phyloP scores from a whole-genome alignment of 2,888 invertebrate genomes.

The Mesorhabditis belari region DNA sequence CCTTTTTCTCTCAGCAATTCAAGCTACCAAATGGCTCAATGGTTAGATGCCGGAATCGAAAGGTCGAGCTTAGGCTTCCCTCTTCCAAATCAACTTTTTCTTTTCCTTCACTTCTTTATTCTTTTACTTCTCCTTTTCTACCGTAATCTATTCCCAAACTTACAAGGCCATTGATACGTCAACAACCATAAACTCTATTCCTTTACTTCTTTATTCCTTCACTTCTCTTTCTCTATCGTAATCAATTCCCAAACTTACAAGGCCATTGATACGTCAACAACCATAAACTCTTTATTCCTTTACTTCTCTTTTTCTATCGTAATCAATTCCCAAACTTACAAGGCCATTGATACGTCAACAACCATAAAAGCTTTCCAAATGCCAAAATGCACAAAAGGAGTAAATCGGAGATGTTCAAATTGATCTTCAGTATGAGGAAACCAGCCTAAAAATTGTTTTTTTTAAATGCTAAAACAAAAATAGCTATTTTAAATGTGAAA shows the following conservation, averaged over 20 bases:
- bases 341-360: not conserved
- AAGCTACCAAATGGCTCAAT: no score
- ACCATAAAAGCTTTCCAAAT: constrained; percentile 45
- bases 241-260: no score
- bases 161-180: constrained; percentile 42
- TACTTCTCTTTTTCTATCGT: not conserved
- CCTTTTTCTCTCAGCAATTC: no score
- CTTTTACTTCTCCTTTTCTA: not conserved
- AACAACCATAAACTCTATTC: no score
- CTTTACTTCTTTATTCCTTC: no score
- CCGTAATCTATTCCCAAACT: not conserved
- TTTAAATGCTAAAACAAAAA: not conserved
- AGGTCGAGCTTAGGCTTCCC: no score
- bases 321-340: not conserved
- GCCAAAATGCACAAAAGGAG: constrained; percentile 38
- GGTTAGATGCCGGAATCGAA: no score
- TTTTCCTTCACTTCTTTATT: no score
- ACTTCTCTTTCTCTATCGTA: no score
- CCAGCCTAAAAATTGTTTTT: constrained; percentile 28
- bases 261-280: not conserved
- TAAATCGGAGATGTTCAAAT: constrained; percentile 48
- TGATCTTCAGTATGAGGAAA: constrained; percentile 48
- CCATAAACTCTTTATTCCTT: not conserved
- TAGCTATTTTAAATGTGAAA: no score
- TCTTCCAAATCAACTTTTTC: no score